A percentile compares a stretch with the other conserved stretches of the same genome.
These are phyloP conservation scores for Antechinus flavipes DNA, from an alignment of 2,113 vertebrate genomes.

Conservation along the genomic window DNA sequence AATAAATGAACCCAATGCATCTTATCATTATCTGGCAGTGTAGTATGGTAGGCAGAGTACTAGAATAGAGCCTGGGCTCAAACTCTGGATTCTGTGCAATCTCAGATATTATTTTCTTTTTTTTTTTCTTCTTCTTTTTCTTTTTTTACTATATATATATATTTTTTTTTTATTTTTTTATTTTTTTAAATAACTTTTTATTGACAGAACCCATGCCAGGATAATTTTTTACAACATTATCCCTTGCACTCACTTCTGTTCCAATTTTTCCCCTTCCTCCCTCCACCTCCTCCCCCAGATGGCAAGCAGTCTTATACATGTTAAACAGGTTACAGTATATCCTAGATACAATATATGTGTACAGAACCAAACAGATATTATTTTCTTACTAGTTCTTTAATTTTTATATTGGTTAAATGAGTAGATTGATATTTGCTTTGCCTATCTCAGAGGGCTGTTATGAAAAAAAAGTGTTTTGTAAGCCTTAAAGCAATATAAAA, in stretches of 20 bases:
- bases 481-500: background rate
- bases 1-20: slow-evolving; percentile 43
- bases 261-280: no score
- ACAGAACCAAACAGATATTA: background rate
- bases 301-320: no score
- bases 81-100: background rate
- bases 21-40: background rate
- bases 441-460: background rate
- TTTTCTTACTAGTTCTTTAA: background rate
- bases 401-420: background rate
- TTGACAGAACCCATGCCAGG: no score
- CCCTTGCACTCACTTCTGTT: no score
- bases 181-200: no score
- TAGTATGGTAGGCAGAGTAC: background rate
- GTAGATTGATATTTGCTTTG: background rate
- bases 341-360: no score
- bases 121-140: no score
- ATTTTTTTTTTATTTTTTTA: no score
- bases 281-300: no score
- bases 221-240: no score
- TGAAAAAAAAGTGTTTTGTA: background rate
- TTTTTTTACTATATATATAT: no score
- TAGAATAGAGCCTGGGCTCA: background rate
- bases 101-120: background rate
- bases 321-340: no score